A percentile compares a stretch with the other conserved stretches of the same genome.
These are phyloP conservation scores for Struthio camelus DNA, from an alignment of 2,113 vertebrate species.

Conservation along the genomic window DNA sequence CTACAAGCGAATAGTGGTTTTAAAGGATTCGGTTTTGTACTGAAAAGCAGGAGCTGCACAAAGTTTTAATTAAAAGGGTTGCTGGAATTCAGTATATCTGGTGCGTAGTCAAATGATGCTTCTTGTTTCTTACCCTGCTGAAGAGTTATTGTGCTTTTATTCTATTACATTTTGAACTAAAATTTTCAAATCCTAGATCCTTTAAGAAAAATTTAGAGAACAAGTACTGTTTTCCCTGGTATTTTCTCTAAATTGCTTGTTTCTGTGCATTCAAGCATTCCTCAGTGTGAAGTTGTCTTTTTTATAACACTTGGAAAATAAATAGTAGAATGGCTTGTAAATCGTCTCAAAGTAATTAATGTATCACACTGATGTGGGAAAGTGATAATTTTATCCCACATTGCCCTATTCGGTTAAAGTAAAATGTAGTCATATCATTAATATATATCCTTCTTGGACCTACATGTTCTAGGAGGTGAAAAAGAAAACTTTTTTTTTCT, in stretches of 20 bases:
- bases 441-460: not conserved
- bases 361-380: accelerated
- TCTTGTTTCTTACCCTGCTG: not conserved
- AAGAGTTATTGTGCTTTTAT: not conserved
- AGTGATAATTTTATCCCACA: not conserved
- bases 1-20: not conserved
- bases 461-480: not conserved
- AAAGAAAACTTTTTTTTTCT: not conserved
- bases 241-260: not conserved
- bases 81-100: not conserved
- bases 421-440: not conserved
- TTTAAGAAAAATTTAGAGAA: not conserved
- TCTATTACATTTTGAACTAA: not conserved
- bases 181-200: not conserved
- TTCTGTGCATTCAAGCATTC: not conserved
- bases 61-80: not conserved
- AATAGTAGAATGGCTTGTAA: not conserved
- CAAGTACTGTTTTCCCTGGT: not conserved
- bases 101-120: not conserved
- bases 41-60: not conserved
- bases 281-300: not conserved
- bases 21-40: not conserved
- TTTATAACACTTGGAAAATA: not conserved
- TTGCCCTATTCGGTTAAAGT: not conserved
- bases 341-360: not conserved